A percentile compares a stretch with the other conserved stretches of the same genome.
Conservation (phyloP, 1,140 invertebrate genomes). For the Cecropterus lyciades region DNA sequence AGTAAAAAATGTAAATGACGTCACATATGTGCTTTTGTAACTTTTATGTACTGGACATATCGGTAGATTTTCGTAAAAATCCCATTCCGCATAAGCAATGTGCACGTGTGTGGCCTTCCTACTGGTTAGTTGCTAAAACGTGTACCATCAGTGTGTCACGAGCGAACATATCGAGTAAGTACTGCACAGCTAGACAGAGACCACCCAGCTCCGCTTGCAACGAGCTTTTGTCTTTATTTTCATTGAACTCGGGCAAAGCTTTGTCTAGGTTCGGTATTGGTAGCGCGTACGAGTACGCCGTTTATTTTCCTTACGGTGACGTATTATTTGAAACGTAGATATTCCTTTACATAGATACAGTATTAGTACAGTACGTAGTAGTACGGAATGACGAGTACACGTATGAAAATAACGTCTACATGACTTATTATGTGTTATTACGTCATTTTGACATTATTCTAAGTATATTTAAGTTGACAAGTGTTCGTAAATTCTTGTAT, state of each 20-base stretch:
- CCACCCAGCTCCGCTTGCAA: conserved; percentile 21
- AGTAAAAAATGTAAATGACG: too few relatives aligned
- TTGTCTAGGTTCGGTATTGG: conserved; percentile 18
- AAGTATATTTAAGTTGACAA: too few relatives aligned
- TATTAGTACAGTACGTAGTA: too few relatives aligned
- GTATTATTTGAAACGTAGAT: not conserved
- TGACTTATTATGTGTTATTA: too few relatives aligned
- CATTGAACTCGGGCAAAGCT: conserved; percentile 33
- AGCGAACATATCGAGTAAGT: conserved; percentile 20
- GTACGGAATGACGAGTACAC: too few relatives aligned
- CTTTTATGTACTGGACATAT: too few relatives aligned
- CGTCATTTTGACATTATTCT: too few relatives aligned
- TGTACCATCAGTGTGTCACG: conserved; percentile 16
- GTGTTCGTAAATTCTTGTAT: too few relatives aligned
- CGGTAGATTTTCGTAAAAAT: too few relatives aligned
- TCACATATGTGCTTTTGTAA: too few relatives aligned
- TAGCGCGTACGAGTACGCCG: not conserved
- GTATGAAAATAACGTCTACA: too few relatives aligned
- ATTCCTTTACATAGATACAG: not conserved
- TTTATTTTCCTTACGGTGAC: conserved; percentile 10
- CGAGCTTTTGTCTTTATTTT: conserved; percentile 35
- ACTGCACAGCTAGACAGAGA: conserved; percentile 2
- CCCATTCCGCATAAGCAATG: not conserved
- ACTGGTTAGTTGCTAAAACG: conserved; percentile 1
- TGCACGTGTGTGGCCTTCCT: not conserved